Base-by-base conservation (phyloP, 2,113 vertebrate species). In the Coptodon rendalli region DNA sequence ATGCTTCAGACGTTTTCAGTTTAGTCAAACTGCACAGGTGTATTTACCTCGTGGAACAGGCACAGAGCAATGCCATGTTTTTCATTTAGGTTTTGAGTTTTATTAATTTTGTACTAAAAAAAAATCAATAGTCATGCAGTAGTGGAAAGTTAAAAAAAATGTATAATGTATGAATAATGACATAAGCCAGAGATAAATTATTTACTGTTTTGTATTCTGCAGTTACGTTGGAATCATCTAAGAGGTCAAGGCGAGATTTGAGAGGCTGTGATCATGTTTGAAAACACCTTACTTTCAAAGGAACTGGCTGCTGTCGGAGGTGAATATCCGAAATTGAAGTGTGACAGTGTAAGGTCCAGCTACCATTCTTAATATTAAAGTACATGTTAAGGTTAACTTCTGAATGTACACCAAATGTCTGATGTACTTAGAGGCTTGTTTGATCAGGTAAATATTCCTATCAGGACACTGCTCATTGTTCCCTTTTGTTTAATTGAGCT, bases 271-370 rank as follows among this genome's bases (percentile, higher is more conserved):
- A 61, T 83, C 29, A 59, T 5, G 63, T 83, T 14, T 24, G 6
- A 85, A 84, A 48, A 71, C 10, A 80, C 10, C 13, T 27, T 24
- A 19, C 13, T 80, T 88, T 88, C 86, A 91, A 88, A 93, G 59
- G 36, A 84, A 17, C 52, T 8, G 31, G 4, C 59, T 73, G 27
- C 36, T 84, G 81, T 86, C 14, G 82, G 45, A 73, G 59, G 84
- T 57, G 43, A 80, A 63, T 56, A 6, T 80, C 86, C 1, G 27
- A 57, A 81, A 40, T 22, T 45, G 10, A 84, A 13, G 50, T 43
- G 27, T 53, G 61, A 82, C 86, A 82, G 22, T 3, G 48, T 68
- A 19, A 34, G 45, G 57, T 81, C 85, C 38, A 68, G 43, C 22
- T 13, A 10, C 53, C 16, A 1, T 11, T 13, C 2, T 81, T 78